phyloP scores from a whole-genome alignment of 2,888 invertebrate genomes.

The Agrilus biguttatus region DNA sequence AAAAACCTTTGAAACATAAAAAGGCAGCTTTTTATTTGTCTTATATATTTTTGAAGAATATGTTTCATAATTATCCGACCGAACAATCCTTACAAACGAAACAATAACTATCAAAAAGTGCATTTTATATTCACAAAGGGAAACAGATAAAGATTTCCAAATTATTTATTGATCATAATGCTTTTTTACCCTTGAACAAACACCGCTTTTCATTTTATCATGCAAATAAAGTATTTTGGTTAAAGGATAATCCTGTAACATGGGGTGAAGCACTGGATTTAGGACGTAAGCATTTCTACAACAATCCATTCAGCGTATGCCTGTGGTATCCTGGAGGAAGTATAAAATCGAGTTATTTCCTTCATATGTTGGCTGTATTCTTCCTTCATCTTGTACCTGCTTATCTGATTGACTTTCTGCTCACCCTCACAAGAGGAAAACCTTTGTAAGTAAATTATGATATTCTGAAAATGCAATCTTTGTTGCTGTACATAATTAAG shows the following conservation, averaged over 20 bases:
- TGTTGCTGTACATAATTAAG: no score
- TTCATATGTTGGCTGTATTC: conserved; percentile 50
- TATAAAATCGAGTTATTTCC: conserved; percentile 48
- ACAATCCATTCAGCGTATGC: conserved; percentile 61
- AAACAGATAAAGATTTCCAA: no score
- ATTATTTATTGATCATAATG: no score
- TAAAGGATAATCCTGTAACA: conserved; percentile 54
- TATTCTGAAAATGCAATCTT: no score
- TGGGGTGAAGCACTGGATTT: conserved; percentile 73
- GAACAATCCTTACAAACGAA: no score
- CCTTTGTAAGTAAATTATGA: conserved; percentile 52
- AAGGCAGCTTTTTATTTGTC: no score
- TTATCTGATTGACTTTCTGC: conserved; percentile 55
- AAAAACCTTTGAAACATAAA: no score
- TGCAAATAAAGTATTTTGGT: neutral
- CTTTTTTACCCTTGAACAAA: neutral
- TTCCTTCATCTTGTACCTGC: conserved; percentile 67
- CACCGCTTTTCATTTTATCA: neutral
- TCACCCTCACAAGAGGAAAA: conserved; percentile 53
- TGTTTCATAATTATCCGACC: no score
- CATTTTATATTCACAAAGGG: no score
- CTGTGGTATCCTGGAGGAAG: conserved; percentile 71
- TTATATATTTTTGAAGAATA: no score
- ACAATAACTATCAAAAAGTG: no score
- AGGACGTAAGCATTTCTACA: conserved; percentile 43